Conservation (phyloP, 2,888 invertebrate species). For the Lasioglossum morio region DNA sequence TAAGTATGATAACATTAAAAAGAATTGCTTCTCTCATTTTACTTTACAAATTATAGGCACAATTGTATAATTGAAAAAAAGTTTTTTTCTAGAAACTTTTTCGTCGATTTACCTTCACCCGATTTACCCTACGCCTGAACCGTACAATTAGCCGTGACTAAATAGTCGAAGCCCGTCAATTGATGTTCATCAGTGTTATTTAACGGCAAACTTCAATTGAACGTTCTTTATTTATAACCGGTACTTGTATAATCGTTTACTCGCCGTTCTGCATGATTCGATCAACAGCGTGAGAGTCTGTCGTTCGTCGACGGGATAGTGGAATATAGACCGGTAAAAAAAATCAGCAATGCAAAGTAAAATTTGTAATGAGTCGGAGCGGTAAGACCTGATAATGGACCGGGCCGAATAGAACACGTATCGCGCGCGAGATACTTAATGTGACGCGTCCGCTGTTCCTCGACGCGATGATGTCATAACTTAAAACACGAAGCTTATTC, state of each 20-base stretch:
- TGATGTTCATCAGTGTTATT: constrained; percentile 31
- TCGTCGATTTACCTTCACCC: not conserved
- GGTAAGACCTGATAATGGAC: constrained; percentile 28
- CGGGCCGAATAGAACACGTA: constrained; percentile 29
- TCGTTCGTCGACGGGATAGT: not conserved
- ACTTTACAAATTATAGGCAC: too few relatives aligned
- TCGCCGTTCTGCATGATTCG: not conserved
- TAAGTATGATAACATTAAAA: too few relatives aligned
- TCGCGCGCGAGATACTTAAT: constrained; percentile 53
- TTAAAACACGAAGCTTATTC: constrained; percentile 80
- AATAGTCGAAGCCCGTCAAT: constrained; percentile 21
- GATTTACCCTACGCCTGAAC: not conserved
- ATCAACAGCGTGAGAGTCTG: not conserved
- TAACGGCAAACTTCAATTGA: constrained; percentile 33
- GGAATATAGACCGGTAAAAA: not conserved
- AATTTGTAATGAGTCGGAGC: constrained; percentile 24
- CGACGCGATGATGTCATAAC: constrained; percentile 80
- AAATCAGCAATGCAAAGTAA: not conserved
- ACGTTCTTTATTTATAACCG: constrained; percentile 2
- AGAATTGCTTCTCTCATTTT: too few relatives aligned
- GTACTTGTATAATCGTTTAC: not conserved
- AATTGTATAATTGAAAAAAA: not conserved
- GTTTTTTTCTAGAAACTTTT: not conserved
- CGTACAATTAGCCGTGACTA: constrained; percentile 12
- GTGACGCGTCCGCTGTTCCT: constrained; percentile 70